Base-by-base conservation (phyloP, 2,888 invertebrate species). In the Chloroclystis v-ata region DNA sequence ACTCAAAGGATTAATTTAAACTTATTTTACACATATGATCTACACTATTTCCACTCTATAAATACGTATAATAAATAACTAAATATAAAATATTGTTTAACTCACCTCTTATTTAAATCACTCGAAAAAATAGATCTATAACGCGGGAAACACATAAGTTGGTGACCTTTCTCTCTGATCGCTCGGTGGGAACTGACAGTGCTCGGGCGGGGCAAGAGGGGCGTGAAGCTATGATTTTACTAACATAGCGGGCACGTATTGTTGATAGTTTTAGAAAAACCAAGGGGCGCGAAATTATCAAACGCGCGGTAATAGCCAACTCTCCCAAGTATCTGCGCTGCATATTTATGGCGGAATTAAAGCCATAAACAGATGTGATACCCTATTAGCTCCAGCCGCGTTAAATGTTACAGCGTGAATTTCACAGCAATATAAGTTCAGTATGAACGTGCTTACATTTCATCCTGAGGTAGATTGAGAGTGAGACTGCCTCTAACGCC, bases 401-500 rank as follows among this genome's bases (percentile, higher is more conserved):
- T n/a, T n/a, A n/a, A n/a, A n/a, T n/a, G n/a, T n/a, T n/a, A n/a
- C n/a, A n/a, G n/a, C n/a, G n/a, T n/a, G n/a, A n/a, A n/a, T n/a
- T n/a, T n/a, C n/a, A n/a, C n/a, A n/a, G n/a, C 2, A 20, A 20
- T 20, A 20, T 20, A 20, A n/a, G 20, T 20, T 4, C 20, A 4
- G n/a, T 20, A 20, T 14, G 4, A 1, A 10, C 3, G 20, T 20
- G 89, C 92, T 92, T 80, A 94, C 93, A 90, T 72, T 75, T 91
- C 89, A 12, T 90, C 89, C 0, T 89, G 78, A 0, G 94, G 93
- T 45, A 98, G 83, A 76, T 97, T 97, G 1, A 96, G 85, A 0
- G 97, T 98, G 42, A 98, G 91, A 66, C 94, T 96, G 1, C 91
- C 91, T 44, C 89, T 63, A 0, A 94, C 92, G 0, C 72, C 74